phyloP scores from a whole-genome alignment of 2,113 vertebrate species.

The Brevimyrus niger region DNA sequence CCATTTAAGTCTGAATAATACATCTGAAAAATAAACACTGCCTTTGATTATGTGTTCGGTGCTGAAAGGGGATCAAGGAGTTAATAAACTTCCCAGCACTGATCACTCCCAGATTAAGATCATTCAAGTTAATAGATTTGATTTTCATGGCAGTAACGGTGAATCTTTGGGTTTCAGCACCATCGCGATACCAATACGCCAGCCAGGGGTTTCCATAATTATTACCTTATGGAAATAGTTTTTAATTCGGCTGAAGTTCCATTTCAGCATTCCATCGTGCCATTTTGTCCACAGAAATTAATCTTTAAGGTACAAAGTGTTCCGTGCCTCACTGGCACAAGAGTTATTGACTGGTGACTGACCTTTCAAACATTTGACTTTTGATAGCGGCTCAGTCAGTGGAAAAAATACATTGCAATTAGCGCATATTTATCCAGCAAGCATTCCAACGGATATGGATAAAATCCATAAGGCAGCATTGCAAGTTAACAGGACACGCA shows the following conservation, averaged over 20 bases:
- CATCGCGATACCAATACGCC: neutral
- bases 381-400: neutral
- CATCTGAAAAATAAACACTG: neutral
- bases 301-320: neutral
- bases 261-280: neutral
- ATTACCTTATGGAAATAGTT: neutral
- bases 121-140: neutral
- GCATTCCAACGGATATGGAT: neutral
- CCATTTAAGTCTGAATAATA: neutral
- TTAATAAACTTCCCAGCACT: neutral
- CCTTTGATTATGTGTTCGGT: neutral
- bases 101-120: neutral
- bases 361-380: conserved; percentile 1
- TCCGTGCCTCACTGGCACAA: neutral
- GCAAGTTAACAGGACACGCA: neutral
- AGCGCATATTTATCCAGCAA: neutral
- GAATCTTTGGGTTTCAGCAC: neutral
- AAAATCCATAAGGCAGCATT: neutral
- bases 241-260: neutral
- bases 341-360: neutral
- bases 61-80: neutral
- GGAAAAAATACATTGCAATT: neutral
- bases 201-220: neutral
- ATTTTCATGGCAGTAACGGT: neutral
- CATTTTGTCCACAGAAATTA: neutral